These are phyloP conservation scores for Noctua comes DNA, from an alignment of 2,888 invertebrate species.

Conservation along the genomic window DNA sequence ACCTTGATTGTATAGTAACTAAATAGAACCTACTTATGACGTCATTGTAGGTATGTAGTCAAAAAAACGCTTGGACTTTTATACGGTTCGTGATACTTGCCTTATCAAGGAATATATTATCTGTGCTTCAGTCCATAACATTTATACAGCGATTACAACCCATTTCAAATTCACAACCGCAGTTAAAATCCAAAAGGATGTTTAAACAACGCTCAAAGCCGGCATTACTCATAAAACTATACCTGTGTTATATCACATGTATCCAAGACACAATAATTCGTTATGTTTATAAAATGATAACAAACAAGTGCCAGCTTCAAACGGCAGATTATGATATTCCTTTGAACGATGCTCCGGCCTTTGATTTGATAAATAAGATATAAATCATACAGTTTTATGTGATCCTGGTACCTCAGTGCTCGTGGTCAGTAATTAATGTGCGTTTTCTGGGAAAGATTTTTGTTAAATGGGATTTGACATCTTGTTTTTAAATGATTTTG, in stretches of 20 bases:
- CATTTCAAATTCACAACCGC: slow-evolving; percentile 55
- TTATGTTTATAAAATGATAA: slow-evolving; percentile 63
- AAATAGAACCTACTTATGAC: too few relatives aligned
- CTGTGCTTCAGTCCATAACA: too few relatives aligned
- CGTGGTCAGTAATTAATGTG: slow-evolving; percentile 44
- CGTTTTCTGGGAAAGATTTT: slow-evolving; percentile 53
- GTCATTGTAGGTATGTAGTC: too few relatives aligned
- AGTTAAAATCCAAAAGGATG: slow-evolving; percentile 63
- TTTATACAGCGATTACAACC: slow-evolving; percentile 20
- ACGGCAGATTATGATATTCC: slow-evolving; percentile 66
- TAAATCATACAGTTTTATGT: slow-evolving; percentile 64
- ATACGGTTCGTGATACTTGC: too few relatives aligned
- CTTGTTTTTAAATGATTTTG: slow-evolving; percentile 31
- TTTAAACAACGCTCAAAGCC: slow-evolving; percentile 62
- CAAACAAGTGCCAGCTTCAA: slow-evolving; percentile 62
- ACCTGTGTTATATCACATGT: slow-evolving; percentile 58
- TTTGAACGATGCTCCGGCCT: slow-evolving; percentile 62
- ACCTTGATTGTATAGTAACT: too few relatives aligned
- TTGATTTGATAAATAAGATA: slow-evolving; percentile 66
- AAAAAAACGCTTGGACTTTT: too few relatives aligned
- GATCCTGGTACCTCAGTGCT: slow-evolving; percentile 49
- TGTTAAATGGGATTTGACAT: slow-evolving; percentile 41
- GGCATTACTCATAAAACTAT: slow-evolving; percentile 59
- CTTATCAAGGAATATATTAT: too few relatives aligned
- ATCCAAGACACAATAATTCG: slow-evolving; percentile 61